phyloP scores from a whole-genome alignment of 2,888 invertebrate genomes.

The Metopia argyrocephala region DNA sequence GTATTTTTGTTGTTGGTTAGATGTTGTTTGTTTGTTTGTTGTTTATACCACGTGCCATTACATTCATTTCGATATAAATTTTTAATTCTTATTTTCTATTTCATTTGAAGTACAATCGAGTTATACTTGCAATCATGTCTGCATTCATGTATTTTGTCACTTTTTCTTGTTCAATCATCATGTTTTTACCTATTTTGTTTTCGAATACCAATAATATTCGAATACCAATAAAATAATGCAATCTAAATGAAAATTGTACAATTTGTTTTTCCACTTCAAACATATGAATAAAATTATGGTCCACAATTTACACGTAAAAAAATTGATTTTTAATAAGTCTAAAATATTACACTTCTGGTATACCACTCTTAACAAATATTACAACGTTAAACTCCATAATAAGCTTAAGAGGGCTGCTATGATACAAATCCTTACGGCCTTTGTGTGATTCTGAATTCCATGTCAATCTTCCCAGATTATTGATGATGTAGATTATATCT shows the following conservation, averaged over 20 bases:
- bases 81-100: constrained; percentile 40
- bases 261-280: constrained; percentile 53
- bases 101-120: background rate
- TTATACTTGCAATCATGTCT: constrained; percentile 32
- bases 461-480: too few species aligned
- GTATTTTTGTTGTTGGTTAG: background rate
- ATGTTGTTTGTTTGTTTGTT: constrained; percentile 25
- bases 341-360: too few species aligned
- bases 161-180: constrained; percentile 60
- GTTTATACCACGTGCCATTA: constrained; percentile 62
- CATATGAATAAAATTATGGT: constrained; percentile 52
- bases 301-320: constrained; percentile 31
- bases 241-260: constrained; percentile 49
- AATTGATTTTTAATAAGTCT: too few species aligned
- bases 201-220: background rate
- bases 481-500: too few species aligned
- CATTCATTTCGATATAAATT: constrained; percentile 58
- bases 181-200: constrained; percentile 41
- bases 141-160: constrained; percentile 63
- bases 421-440: too few species aligned
- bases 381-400: too few species aligned
- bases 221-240: constrained; percentile 28
- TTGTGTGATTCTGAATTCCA: too few species aligned
- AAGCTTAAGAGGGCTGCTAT: too few species aligned
- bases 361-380: too few species aligned